Base-by-base conservation (phyloP, 2,888 invertebrate genomes). In the Rhopalosiphum nymphaeae region DNA sequence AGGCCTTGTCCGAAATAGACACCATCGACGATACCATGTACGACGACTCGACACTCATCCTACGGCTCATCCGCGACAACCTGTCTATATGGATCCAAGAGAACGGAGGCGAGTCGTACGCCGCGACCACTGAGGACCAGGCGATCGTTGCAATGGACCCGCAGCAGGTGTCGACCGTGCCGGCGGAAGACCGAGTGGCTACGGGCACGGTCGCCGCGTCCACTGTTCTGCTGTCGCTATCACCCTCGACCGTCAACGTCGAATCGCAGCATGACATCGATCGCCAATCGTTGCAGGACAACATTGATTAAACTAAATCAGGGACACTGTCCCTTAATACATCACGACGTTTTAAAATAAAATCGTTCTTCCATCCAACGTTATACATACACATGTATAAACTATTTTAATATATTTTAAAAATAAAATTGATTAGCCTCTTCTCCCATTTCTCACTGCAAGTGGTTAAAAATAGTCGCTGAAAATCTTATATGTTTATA, bases 61-160 rank as follows among this genome's bases (percentile, higher is more conserved):
- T 94, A 29, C 61, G 93, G 13, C 93, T 94, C 46, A 89, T 94
- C 29, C 93, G 93, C 10, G 93, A 94, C 42, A 94, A 94, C 57
- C 29, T 94, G 29, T 36, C 36, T 16, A 90, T 94, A 46, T 94
- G 93, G 93, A 36, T 46, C 2, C 61, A 94, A 42, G 93, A 94
- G n/a, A 94, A 86, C 88, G 90, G 61, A 2, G 93, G 93, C 4
- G 3, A 11, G 36, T 46, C 90, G 46, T 61, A 42, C 36, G 42
- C 85, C 49, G 7, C 9, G 61, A 9, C 46, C 61, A 5, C 13
- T 7, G 16, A 9, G 56, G 25, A 61, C 16, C 36, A 7, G 36
- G 25, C 67, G 11, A 49, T 13, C 29, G 42, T 26, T 21, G 21
- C 16, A 21, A 36, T 16, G 7, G 67, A 21, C 36, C 67, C 5